These are phyloP conservation scores for Netelia fuscicornis DNA, from an alignment of 2,888 invertebrate genomes.

Conservation along the genomic window DNA sequence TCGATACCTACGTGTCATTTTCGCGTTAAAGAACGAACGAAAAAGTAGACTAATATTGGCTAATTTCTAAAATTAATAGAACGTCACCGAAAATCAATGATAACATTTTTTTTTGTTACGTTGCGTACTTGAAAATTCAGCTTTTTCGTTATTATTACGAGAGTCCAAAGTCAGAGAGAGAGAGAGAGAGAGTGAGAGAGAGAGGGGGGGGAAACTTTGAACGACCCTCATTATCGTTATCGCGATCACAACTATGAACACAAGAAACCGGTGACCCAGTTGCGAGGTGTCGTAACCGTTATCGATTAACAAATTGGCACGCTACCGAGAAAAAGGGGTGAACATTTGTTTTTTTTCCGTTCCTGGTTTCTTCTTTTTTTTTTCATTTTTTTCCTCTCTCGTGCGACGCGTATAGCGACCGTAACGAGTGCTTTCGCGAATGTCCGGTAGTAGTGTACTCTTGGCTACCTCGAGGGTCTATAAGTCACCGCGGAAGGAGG, in stretches of 20 bases:
- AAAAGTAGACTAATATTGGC: not conserved
- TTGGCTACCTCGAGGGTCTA: conserved; percentile 32
- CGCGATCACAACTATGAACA: conserved; percentile 3
- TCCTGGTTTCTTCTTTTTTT: conserved; percentile 2
- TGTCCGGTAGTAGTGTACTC: conserved; percentile 15
- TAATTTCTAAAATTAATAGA: too few relatives aligned
- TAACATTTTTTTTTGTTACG: too few relatives aligned
- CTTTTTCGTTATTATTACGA: not conserved
- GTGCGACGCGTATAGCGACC: not conserved
- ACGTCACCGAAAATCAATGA: too few relatives aligned
- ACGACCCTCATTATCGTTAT: conserved; percentile 16
- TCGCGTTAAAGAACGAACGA: not conserved
- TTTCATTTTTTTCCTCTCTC: conserved; percentile 1
- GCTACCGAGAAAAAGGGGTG: conserved; percentile 42
- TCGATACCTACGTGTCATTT: not conserved
- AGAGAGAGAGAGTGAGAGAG: too few relatives aligned
- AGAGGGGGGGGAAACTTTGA: not conserved
- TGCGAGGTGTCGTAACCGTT: conserved; percentile 71
- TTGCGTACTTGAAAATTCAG: not conserved
- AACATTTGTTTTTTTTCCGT: conserved; percentile 22
- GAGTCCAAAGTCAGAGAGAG: too few relatives aligned
- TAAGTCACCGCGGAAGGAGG: conserved; percentile 43
- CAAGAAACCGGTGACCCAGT: conserved; percentile 74
- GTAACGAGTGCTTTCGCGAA: conserved; percentile 2
- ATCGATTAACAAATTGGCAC: conserved; percentile 76